A percentile compares a stretch with the other conserved stretches of the same genome.
phyloP scores from a whole-genome alignment of 2,797 vertebrate species.

The Galaxias olidus region DNA sequence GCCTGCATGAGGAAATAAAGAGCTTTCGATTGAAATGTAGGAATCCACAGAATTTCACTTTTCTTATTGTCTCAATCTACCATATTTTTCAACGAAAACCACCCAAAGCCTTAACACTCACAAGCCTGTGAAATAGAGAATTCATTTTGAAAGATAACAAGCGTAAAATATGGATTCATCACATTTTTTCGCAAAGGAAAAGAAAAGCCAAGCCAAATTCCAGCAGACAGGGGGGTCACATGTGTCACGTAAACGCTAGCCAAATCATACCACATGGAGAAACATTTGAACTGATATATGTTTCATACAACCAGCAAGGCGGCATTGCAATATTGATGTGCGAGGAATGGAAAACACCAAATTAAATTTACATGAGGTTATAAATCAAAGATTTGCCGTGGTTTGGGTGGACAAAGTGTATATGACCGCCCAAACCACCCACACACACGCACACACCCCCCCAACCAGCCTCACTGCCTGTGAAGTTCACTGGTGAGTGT shows the following conservation, averaged over 20 bases:
- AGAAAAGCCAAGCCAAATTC: neutral
- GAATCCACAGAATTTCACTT: too few relatives aligned
- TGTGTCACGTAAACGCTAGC: conserved; percentile 22
- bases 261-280: conserved; percentile 34
- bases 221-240: neutral
- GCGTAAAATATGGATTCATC: too few relatives aligned
- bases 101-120: too few relatives aligned
- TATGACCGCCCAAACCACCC: neutral
- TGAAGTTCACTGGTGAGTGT: conserved; percentile 25
- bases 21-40: too few relatives aligned
- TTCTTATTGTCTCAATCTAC: too few relatives aligned
- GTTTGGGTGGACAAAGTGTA: conserved; percentile 13
- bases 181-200: too few relatives aligned
- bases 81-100: too few relatives aligned
- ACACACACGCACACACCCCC: neutral
- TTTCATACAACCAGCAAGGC: conserved; percentile 32
- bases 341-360: conserved; percentile 40
- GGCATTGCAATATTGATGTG: conserved; percentile 55
- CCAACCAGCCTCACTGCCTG: neutral
- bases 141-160: too few relatives aligned
- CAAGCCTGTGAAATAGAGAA: too few relatives aligned
- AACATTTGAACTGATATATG: conserved; percentile 37
- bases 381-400: conserved; percentile 55
- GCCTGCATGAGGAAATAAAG: too few relatives aligned
- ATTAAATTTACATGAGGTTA: conserved; percentile 62